Evolutionary conservation across 2,113 vertebrate genomes (phyloP), one percentile per base, ranked within the genome.

Genomic region (Urocolius indicus): DNA sequence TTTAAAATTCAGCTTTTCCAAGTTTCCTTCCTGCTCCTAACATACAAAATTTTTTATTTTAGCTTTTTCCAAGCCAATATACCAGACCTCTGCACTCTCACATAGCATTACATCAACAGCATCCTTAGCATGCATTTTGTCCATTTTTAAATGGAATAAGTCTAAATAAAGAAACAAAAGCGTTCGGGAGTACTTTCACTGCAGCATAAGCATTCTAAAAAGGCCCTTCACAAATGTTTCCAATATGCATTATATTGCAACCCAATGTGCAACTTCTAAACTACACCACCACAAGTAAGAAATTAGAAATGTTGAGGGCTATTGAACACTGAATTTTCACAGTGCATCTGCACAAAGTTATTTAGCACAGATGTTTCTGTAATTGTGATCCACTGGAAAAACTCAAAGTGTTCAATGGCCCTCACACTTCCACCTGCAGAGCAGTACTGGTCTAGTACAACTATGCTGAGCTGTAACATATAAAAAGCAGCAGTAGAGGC

Each of bases 251-350:
- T 90, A 87, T 91, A 81, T 94, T 91, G 94, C 94, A 96, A 77
- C 89, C 93, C 91, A 96, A 93, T 22, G 84, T 93, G 84, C 90
- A 94, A 93, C 88, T 96, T 92, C 91, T 95, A 95, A 96, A 93
- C 94, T 89, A 73, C 91, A 94, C 90, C 90, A 96, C 89, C 95
- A 95, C 93, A 94, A 93, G 88, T 93, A 97, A 97, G 96, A 97
- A 96, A 97, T 97, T 94, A 93, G 93, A 97, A 95, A 93, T 94
- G 95, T 96, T 97, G 95, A 97, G 96, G 95, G 95, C 96, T 96
- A 95, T 96, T 97, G 95, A 97, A 83, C 73, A 92, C 93, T 78
- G 58, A 78, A 78, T 95, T 93, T 96, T 73, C 89, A 94, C 85
- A 84, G 63, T 48, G 32, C 46, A 86, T 96, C 95, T 87, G 81